A percentile compares a stretch with the other conserved stretches of the same genome.
Evolutionary conservation across 2,797 vertebrate genomes (phyloP).

Genomic region (Falco berigora): DNA sequence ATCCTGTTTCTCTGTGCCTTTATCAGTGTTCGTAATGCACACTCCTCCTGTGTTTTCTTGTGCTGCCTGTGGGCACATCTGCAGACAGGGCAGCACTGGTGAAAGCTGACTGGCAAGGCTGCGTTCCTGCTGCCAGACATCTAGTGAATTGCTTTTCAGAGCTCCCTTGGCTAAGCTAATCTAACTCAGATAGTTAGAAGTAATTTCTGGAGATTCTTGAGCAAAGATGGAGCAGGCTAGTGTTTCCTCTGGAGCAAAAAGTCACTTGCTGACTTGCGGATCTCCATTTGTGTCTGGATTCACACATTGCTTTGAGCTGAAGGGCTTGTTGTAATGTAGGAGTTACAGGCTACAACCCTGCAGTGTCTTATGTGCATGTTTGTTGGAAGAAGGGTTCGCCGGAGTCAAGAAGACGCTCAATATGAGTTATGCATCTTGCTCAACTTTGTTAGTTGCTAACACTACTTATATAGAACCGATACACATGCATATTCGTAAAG

Average conservation of each 20-base stretch:
- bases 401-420: too few relatives aligned
- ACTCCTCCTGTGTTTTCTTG: rapidly evolving
- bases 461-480: too few relatives aligned
- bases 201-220: neutral
- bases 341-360: neutral
- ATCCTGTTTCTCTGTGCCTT: neutral
- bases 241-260: neutral
- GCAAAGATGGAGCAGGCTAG: neutral
- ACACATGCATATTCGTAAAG: too few relatives aligned
- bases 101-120: neutral
- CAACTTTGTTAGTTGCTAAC: too few relatives aligned
- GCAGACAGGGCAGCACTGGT: neutral
- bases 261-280: neutral
- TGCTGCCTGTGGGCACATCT: neutral
- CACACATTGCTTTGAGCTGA: neutral
- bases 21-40: neutral
- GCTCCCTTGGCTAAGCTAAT: neutral
- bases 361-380: neutral
- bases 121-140: neutral
- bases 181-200: neutral
- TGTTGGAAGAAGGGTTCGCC: too few relatives aligned
- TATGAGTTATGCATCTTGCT: too few relatives aligned
- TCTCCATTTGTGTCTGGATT: neutral
- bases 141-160: neutral
- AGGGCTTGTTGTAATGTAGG: neutral